Conservation (phyloP, 2,797 vertebrate genomes). For the Gymnothorax javanicus region DNA sequence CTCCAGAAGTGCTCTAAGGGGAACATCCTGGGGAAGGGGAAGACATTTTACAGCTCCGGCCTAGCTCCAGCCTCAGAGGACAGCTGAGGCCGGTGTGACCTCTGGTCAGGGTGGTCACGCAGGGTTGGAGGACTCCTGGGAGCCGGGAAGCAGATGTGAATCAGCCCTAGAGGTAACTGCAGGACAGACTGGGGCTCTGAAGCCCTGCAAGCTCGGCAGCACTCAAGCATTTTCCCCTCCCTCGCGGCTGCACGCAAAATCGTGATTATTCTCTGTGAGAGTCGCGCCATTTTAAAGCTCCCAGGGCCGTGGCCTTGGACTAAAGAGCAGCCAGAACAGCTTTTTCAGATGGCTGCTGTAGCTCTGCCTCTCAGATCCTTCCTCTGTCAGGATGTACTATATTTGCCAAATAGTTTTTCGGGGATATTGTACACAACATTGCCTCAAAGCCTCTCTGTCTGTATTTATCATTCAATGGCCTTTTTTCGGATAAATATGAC, state of each 20-base stretch:
- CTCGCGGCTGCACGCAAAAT: constrained; percentile 26
- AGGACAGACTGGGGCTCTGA: constrained; percentile 48
- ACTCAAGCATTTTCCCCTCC: constrained; percentile 27
- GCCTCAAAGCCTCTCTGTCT: neutral
- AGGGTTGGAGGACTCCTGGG: constrained; percentile 53
- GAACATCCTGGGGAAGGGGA: constrained; percentile 39
- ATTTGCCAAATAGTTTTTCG: neutral
- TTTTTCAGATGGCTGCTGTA: neutral
- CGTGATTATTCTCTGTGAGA: constrained; percentile 39
- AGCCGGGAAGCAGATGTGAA: constrained; percentile 35
- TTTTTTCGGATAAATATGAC: neutral
- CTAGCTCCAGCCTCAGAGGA: constrained; percentile 49
- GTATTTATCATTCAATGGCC: neutral
- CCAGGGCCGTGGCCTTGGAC: neutral
- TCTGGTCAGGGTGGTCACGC: constrained; percentile 40
- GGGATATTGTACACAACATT: neutral
- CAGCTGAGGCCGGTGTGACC: constrained; percentile 44
- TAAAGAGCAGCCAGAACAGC: neutral
- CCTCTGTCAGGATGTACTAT: neutral
- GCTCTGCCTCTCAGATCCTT: neutral
- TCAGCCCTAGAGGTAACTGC: constrained; percentile 58
- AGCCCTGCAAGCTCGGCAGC: constrained; percentile 43
- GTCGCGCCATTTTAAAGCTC: constrained; percentile 20
- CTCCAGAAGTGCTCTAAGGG: constrained; percentile 47
- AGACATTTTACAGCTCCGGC: constrained; percentile 27